Evolutionary conservation across 1,140 invertebrate genomes (phyloP).

Genomic region (Dreissena rostriformis): DNA sequence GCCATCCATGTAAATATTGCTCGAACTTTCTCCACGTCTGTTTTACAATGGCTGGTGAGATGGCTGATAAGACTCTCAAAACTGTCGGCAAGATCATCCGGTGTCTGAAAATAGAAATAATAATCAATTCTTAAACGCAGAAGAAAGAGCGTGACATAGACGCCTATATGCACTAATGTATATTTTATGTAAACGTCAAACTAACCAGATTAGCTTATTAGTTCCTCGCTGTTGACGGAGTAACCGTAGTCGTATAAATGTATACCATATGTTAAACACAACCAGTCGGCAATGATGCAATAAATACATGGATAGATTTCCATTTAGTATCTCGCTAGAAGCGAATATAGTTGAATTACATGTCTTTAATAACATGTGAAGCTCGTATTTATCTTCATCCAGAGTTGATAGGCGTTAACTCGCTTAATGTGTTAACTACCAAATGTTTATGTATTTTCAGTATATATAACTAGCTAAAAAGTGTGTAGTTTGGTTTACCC

Average conservation of each 20-base stretch:
- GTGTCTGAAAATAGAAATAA: constrained; percentile 29
- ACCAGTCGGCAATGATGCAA: background rate
- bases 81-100: constrained; percentile 18
- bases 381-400: too few relatives aligned
- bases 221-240: background rate
- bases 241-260: background rate
- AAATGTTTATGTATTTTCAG: too few relatives aligned
- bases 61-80: constrained; percentile 28
- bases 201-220: background rate
- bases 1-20: constrained; percentile 49
- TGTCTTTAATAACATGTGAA: too few relatives aligned
- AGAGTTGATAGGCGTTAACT: too few relatives aligned
- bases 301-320: too few relatives aligned
- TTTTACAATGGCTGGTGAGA: constrained; percentile 28
- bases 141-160: too few relatives aligned
- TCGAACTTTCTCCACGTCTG: constrained; percentile 46
- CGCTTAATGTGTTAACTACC: too few relatives aligned
- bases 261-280: background rate
- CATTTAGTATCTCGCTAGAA: too few relatives aligned
- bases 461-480: too few relatives aligned
- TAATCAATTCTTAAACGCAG: background rate
- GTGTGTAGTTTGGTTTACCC: too few relatives aligned
- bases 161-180: background rate
- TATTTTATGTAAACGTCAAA: background rate
- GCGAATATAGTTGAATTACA: too few relatives aligned